Percentiles rank a stretch among this genome's conserved stretches.
phyloP scores from a whole-genome alignment of 1,140 invertebrate species.

The Zophobas atratus region DNA sequence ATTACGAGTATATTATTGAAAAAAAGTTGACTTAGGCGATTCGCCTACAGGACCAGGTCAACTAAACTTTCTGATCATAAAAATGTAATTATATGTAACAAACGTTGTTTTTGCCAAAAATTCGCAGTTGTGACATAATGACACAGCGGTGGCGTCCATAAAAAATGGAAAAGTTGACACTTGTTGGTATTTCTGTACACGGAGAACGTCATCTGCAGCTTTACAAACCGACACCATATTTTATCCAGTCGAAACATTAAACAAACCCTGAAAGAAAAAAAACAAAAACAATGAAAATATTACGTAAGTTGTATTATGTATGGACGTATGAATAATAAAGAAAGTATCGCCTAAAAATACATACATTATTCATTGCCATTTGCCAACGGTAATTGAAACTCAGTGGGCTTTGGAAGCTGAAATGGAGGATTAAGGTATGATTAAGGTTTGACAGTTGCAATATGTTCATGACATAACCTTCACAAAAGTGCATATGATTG shows the following conservation, averaged over 20 bases:
- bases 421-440: no score
- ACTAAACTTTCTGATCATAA: background rate
- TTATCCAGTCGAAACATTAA: no score
- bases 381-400: no score
- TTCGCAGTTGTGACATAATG: constrained; percentile 13
- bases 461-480: background rate
- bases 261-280: no score
- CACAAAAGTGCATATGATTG: background rate
- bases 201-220: background rate
- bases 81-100: constrained; percentile 6
- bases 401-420: no score
- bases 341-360: no score
- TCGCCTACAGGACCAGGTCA: constrained; percentile 5
- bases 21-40: background rate
- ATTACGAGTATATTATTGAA: background rate
- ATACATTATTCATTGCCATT: no score
- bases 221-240: no score
- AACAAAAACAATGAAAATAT: no score
- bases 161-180: constrained; percentile 11
- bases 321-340: no score
- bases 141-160: background rate
- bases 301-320: no score
- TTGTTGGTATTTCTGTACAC: constrained; percentile 14
- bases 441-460: no score
- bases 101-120: constrained; percentile 19